phyloP scores from a whole-genome alignment of 2,113 vertebrate species.

The Hucho hucho region DNA sequence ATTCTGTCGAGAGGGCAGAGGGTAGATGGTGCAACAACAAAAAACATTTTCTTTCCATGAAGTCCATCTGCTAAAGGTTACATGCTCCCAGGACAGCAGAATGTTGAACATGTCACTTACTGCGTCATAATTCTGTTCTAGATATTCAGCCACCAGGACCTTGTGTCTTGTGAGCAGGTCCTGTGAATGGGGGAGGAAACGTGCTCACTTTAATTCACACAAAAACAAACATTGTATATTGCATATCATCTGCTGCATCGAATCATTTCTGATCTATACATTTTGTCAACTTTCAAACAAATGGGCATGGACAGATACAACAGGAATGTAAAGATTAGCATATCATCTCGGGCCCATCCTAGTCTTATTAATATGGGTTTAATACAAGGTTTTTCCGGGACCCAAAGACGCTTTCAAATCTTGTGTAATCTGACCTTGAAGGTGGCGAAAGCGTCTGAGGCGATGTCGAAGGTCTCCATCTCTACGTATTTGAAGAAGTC shows the following conservation, averaged over 20 bases:
- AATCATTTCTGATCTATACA: background rate
- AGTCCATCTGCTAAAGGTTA: background rate
- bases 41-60: background rate
- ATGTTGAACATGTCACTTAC: constrained; percentile 74
- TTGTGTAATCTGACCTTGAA: constrained; percentile 83
- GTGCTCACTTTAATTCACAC: no score
- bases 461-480: constrained; percentile 97
- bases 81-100: background rate
- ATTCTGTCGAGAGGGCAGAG: background rate
- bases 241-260: background rate
- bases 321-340: no score
- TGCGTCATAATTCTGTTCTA: constrained; percentile 92
- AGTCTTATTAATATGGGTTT: no score
- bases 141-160: constrained; percentile 88
- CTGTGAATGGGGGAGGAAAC: constrained; percentile 64
- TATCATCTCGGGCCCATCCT: no score
- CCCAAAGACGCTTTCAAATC: no score
- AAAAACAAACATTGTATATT: background rate
- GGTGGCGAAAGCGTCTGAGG: constrained; percentile 96
- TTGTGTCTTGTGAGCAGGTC: constrained; percentile 96
- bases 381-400: no score
- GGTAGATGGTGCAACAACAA: background rate
- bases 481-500: constrained; percentile 96
- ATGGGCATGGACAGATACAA: no score
- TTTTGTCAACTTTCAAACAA: background rate